These are phyloP conservation scores for Tubiluchus corallicola DNA, from an alignment of 2,888 invertebrate genomes.

Conservation along the genomic window DNA sequence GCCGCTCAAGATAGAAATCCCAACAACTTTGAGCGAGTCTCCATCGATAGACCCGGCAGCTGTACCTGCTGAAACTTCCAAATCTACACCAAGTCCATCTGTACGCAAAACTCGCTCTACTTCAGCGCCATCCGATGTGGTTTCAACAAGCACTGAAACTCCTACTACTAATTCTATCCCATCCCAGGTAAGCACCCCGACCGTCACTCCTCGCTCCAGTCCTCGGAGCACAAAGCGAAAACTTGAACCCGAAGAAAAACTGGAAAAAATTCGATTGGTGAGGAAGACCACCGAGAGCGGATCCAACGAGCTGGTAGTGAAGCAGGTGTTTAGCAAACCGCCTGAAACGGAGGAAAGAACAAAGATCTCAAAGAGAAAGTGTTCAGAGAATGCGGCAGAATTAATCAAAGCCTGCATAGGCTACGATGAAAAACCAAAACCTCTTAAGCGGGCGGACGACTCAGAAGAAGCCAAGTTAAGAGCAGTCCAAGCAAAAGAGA, in stretches of 20 bases:
- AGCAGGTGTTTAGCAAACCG: neutral
- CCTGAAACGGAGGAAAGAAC: slow-evolving; percentile 15
- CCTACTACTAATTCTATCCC: neutral
- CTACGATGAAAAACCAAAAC: slow-evolving; percentile 26
- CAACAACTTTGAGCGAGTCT: neutral
- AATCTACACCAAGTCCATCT: neutral
- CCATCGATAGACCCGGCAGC: neutral
- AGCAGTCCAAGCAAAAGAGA: neutral
- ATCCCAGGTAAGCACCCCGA: neutral
- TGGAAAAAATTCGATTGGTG: neutral
- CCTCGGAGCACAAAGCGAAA: neutral
- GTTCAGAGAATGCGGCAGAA: slow-evolving; percentile 41
- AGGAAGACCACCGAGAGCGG: neutral
- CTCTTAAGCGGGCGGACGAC: neutral
- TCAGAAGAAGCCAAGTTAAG: no score
- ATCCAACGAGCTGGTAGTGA: neutral
- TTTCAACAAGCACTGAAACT: neutral
- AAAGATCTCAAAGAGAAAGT: slow-evolving; percentile 39
- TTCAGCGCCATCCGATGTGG: no score
- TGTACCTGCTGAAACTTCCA: neutral
- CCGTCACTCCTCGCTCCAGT: neutral
- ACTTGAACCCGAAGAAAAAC: neutral
- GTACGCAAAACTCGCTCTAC: neutral
- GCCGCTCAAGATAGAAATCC: neutral
- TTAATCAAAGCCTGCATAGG: slow-evolving; percentile 39